Evolutionary conservation across 2,113 vertebrate species (phyloP).

Genomic region (Pedetes capensis): DNA sequence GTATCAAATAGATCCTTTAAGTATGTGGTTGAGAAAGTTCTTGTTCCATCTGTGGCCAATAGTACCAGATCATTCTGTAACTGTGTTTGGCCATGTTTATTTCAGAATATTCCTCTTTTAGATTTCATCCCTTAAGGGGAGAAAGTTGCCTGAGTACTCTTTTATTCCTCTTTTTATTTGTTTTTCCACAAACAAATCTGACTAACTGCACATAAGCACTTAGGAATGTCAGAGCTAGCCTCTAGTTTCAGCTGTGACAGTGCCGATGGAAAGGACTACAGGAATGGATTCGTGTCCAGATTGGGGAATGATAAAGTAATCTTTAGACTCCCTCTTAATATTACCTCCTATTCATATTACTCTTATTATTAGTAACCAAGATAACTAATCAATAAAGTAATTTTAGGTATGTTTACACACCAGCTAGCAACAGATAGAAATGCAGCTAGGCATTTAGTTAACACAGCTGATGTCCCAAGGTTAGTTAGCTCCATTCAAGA

Average conservation of each 20-base stretch:
- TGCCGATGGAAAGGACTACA: background rate
- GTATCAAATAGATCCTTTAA: background rate
- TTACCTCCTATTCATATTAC: background rate
- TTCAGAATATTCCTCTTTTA: background rate
- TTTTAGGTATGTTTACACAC: background rate
- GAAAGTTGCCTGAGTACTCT: background rate
- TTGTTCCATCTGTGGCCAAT: background rate
- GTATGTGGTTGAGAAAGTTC: background rate
- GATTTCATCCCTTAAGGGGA: background rate
- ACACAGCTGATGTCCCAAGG: background rate
- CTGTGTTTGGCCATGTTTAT: background rate
- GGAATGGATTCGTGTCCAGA: background rate
- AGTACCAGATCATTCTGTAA: too few species aligned
- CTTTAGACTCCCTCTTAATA: background rate
- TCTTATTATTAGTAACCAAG: background rate
- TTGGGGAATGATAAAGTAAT: background rate
- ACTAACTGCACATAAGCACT: background rate
- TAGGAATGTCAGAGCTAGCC: background rate
- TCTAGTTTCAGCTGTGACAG: background rate
- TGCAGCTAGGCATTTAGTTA: background rate
- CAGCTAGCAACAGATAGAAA: background rate
- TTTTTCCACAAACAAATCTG: background rate
- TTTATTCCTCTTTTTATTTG: background rate
- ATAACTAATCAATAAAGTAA: background rate
- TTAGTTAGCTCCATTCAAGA: background rate